These are phyloP conservation scores for Drepana arcuata DNA, from an alignment of 1,140 invertebrate species.

Conservation along the genomic window DNA sequence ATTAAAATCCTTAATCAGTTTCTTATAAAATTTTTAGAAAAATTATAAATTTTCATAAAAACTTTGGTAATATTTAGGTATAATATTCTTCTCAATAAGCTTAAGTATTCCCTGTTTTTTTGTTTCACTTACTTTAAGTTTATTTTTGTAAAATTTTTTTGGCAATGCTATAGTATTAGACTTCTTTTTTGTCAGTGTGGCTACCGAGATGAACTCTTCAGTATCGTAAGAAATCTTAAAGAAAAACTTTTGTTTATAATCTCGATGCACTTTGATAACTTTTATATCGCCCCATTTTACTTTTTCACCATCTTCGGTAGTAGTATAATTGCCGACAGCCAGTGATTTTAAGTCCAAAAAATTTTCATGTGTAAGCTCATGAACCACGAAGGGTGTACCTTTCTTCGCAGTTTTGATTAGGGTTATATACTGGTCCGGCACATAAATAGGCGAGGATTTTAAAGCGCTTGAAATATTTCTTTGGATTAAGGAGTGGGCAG, in stretches of 20 bases:
- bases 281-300: slow-evolving; percentile 22
- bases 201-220: slow-evolving; percentile 13
- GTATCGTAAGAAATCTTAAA: slow-evolving; percentile 18
- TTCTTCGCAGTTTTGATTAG: slow-evolving; percentile 24
- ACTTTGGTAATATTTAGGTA: slow-evolving; percentile 18
- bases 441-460: slow-evolving; percentile 38
- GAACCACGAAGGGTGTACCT: slow-evolving; percentile 14
- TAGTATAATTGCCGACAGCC: slow-evolving; percentile 15
- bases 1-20: too few species aligned
- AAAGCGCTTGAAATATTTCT: slow-evolving; percentile 24
- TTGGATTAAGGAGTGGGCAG: slow-evolving; percentile 40
- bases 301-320: slow-evolving; percentile 15
- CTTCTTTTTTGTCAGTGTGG: slow-evolving; percentile 9
- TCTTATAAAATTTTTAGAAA: too few species aligned
- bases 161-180: slow-evolving; percentile 3
- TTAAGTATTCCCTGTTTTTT: slow-evolving; percentile 22
- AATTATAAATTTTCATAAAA: slow-evolving; percentile 12
- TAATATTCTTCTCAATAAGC: slow-evolving; percentile 20
- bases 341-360: slow-evolving; percentile 21
- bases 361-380: slow-evolving; percentile 16
- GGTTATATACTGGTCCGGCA: slow-evolving; percentile 22
- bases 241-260: slow-evolving; percentile 11
- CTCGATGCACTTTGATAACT: slow-evolving; percentile 13
- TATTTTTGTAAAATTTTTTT: slow-evolving; percentile 16
- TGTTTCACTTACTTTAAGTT: slow-evolving; percentile 13